These are phyloP conservation scores for Micromussa lordhowensis DNA, from an alignment of 92 coral and sea anemone genomes.

Conservation along the genomic window DNA sequence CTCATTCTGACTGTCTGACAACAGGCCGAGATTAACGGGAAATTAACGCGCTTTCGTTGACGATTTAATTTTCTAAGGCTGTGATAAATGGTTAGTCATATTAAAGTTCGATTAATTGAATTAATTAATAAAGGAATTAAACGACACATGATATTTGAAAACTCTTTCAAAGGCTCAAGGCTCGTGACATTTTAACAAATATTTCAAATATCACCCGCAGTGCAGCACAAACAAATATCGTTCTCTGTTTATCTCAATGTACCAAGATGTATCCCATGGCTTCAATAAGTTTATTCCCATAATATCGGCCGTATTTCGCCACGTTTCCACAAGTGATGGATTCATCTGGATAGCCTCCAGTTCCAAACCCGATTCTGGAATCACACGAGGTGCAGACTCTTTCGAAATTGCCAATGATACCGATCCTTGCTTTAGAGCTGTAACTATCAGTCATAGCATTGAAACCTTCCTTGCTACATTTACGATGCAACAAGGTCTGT, in stretches of 20 bases:
- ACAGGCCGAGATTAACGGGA: too few species aligned
- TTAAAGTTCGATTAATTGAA: too few species aligned
- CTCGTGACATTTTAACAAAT: too few species aligned
- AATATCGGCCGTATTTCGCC: neutral
- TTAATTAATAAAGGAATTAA: too few species aligned
- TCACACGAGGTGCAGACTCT: neutral
- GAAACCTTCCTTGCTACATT: neutral
- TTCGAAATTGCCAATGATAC: neutral
- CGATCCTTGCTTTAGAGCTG: neutral
- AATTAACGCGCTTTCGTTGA: too few species aligned
- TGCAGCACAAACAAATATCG: neutral
- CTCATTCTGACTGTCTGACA: too few species aligned
- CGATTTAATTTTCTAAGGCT: too few species aligned
- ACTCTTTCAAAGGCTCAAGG: too few species aligned
- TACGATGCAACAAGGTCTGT: neutral
- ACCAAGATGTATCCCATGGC: constrained; percentile 3
- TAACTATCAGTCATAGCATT: neutral
- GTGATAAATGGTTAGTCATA: too few species aligned
- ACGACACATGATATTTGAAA: too few species aligned
- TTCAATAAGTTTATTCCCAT: neutral
- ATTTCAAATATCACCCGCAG: too few species aligned
- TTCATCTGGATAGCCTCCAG: neutral
- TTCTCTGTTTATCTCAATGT: neutral
- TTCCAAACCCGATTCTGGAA: constrained; percentile 3
- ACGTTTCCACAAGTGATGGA: neutral